These are phyloP conservation scores for Esox lucius DNA, from an alignment of 2,797 vertebrate genomes.

Conservation along the genomic window DNA sequence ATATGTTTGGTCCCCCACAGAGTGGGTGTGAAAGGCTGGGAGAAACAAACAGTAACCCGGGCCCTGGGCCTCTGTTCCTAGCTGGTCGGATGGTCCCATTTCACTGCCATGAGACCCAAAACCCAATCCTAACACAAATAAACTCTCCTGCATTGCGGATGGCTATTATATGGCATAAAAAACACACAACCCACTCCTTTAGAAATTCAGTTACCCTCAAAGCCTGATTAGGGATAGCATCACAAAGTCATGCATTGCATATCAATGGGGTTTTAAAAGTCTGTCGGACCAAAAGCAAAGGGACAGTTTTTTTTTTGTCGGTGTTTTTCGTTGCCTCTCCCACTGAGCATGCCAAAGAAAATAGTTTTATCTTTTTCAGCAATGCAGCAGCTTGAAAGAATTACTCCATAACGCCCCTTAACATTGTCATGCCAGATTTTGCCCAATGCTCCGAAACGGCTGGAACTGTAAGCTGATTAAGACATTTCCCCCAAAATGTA, in stretches of 20 bases:
- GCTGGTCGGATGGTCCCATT: conserved; percentile 32
- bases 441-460: conserved; percentile 39
- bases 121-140: conserved; percentile 48
- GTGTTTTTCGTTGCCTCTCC: not conserved
- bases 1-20: conserved; percentile 9
- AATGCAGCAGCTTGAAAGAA: conserved; percentile 65
- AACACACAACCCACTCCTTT: conserved; percentile 37
- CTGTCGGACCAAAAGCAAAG: conserved; percentile 45
- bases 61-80: conserved; percentile 11
- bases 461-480: conserved; percentile 60
- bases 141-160: conserved; percentile 40
- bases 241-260: conserved; percentile 56
- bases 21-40: conserved; percentile 11
- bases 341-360: conserved; percentile 25
- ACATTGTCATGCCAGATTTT: conserved; percentile 49
- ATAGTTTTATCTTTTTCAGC: conserved; percentile 57
- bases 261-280: conserved; percentile 55
- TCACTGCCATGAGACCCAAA: conserved; percentile 29
- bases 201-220: conserved; percentile 47
- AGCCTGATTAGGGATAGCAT: conserved; percentile 59
- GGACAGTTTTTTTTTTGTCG: conserved; percentile 43
- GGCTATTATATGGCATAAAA: conserved; percentile 41
- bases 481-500: conserved; percentile 31
- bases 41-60: conserved; percentile 38
- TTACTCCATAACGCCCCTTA: conserved; percentile 57